phyloP scores from a whole-genome alignment of 2,888 invertebrate species.

The Drosophila paramelanica region DNA sequence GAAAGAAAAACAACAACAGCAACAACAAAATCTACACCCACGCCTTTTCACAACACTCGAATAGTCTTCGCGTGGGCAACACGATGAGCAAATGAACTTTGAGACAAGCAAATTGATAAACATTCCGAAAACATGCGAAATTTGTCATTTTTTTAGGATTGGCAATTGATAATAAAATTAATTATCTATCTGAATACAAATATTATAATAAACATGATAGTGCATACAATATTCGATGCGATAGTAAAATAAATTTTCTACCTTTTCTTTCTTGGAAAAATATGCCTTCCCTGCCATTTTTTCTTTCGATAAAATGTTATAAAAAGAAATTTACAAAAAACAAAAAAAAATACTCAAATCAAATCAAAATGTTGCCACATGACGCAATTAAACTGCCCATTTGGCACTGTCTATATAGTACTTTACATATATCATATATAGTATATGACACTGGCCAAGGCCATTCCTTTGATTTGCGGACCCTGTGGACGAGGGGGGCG shows the following conservation, averaged over 20 bases:
- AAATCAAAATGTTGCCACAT: conserved; percentile 25
- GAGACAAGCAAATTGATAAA: background rate
- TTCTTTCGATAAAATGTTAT: conserved; percentile 11
- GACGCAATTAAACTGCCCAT: conserved; percentile 54
- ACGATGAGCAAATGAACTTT: conserved; percentile 30
- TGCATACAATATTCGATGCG: background rate
- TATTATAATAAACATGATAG: background rate
- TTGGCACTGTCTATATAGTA: conserved; percentile 55
- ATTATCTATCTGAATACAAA: background rate
- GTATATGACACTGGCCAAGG: conserved; percentile 67
- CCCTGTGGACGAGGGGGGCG: background rate
- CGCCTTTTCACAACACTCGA: conserved; percentile 46
- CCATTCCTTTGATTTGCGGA: conserved; percentile 42
- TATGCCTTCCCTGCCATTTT: conserved; percentile 5
- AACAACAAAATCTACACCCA: conserved; percentile 43
- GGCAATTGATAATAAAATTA: background rate
- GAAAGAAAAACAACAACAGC: conserved; percentile 14
- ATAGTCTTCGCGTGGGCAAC: conserved; percentile 13
- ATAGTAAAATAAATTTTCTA: background rate
- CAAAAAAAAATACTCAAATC: background rate
- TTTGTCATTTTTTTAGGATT: background rate
- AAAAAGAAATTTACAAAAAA: conserved; percentile 15
- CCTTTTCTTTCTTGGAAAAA: conserved; percentile 8
- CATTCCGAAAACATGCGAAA: background rate
- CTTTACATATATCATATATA: conserved; percentile 20